Conservation (phyloP, 2,888 invertebrate genomes). For the Rhopalosiphum nymphaeae region DNA sequence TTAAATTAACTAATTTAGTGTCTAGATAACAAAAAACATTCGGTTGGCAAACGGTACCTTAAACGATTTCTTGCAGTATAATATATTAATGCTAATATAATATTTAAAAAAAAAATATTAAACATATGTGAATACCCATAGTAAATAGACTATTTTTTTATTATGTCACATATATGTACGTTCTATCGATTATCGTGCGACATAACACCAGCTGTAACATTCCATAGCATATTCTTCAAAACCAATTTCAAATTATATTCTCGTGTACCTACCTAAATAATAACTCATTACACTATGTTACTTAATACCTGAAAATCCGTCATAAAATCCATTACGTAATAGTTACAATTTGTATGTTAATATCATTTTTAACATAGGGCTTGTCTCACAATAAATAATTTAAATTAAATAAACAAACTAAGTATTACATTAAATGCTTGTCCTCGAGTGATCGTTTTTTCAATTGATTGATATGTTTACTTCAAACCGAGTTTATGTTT, state of each 20-base stretch:
- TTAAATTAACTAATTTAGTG: too few relatives aligned
- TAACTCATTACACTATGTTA: neutral
- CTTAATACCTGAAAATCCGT: neutral
- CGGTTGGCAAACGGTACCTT: too few relatives aligned
- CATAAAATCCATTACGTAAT: neutral
- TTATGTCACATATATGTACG: too few relatives aligned
- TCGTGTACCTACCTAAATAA: neutral
- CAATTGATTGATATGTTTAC: neutral
- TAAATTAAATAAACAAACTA: neutral
- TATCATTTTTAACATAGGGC: neutral
- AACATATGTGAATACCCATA: too few relatives aligned
- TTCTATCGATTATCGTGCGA: too few relatives aligned
- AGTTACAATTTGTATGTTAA: neutral
- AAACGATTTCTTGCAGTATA: too few relatives aligned
- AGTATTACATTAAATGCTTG: neutral
- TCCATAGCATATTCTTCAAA: neutral
- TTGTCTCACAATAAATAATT: neutral
- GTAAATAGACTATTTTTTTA: too few relatives aligned
- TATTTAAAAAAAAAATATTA: too few relatives aligned
- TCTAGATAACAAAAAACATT: too few relatives aligned
- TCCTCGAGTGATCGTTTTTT: neutral
- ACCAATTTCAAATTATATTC: neutral
- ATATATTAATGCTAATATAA: too few relatives aligned
- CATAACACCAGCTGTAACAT: too few relatives aligned
- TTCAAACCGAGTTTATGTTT: neutral